Conservation (phyloP, 2,888 invertebrate genomes). For the Caenorhabditis sinica region DNA sequence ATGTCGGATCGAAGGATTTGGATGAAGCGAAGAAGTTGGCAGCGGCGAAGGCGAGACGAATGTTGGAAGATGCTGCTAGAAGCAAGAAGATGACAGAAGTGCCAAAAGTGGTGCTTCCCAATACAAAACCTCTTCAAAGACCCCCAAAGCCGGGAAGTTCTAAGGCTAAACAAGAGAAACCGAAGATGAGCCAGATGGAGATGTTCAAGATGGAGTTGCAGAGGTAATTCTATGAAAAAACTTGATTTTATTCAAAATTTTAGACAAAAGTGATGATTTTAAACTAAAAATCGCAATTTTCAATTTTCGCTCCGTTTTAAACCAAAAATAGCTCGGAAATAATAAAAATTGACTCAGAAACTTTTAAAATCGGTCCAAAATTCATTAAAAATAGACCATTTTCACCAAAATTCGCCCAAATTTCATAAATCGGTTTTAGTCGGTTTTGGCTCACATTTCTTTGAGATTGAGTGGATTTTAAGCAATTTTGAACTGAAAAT, state of each 20-base stretch:
- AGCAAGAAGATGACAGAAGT: slow-evolving; percentile 58
- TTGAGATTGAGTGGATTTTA: no score
- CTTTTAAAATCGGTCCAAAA: no score
- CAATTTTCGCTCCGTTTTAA: no score
- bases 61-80: slow-evolving; percentile 77
- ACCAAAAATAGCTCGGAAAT: no score
- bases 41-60: slow-evolving; percentile 78
- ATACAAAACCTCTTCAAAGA: slow-evolving; percentile 85
- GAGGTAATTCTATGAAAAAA: slow-evolving; percentile 86
- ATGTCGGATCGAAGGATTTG: slow-evolving; percentile 65
- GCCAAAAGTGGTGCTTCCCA: slow-evolving; percentile 67
- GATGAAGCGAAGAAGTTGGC: slow-evolving; percentile 80
- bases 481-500: no score
- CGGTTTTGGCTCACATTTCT: no score
- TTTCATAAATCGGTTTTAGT: no score
- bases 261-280: no score
- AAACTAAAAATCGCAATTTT: no score
- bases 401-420: no score
- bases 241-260: not conserved
- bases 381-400: no score
- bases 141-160: slow-evolving; percentile 86
- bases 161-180: slow-evolving; percentile 86
- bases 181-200: slow-evolving; percentile 97
- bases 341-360: no score
- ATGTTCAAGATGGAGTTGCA: slow-evolving; percentile 98